Base-by-base conservation (phyloP, 2,113 vertebrate genomes). In the Hydrolagus affinis region DNA sequence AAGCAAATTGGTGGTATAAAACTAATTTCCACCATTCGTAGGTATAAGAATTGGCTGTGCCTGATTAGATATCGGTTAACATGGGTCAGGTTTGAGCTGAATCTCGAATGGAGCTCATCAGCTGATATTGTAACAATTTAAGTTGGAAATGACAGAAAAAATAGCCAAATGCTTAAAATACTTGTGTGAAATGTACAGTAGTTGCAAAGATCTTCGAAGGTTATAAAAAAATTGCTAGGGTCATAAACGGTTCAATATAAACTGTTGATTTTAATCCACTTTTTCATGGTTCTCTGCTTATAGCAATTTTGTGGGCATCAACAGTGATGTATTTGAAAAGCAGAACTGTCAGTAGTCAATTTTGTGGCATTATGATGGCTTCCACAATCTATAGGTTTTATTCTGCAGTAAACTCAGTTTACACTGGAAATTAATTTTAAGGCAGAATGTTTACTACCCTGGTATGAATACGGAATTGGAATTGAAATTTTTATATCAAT, bases 21-120 rank as follows among this genome's bases (percentile, higher is more conserved):
- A 92, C 91, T 92, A 89, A 90, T 91, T 92, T 91, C 91, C 89
- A 92, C 88, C 86, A 92, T 89, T 87, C 90, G 90, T 93, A 89
- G 92, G 91, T 90, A 90, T 89, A 85, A 85, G 62, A 91, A 89
- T 89, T 90, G 91, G 87, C 90, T 92, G 87, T 89, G 89, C 89
- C 88, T 90, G 87, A 86, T 90, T 90, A 89, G 90, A 92, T 88
- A 92, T 86, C 90, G 88, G 88, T 93, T 89, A 92, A 90, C 78
- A 85, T 68, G 80, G 88, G 85, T 88, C 87, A 90, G 87, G 11
- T 88, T 89, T 91, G 62, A 64, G 85, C 74, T 91, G 91, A 90
- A 90, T 88, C 86, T 87, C 85, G 87, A 87, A 90, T 88, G 87
- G 87, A 85, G 87, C 88, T 91, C 77, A 86, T 87, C 87, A 90